A percentile compares a stretch with the other conserved stretches of the same genome.
Evolutionary conservation across 2,888 invertebrate species (phyloP).

Genomic region (Galerucella nymphaeae): DNA sequence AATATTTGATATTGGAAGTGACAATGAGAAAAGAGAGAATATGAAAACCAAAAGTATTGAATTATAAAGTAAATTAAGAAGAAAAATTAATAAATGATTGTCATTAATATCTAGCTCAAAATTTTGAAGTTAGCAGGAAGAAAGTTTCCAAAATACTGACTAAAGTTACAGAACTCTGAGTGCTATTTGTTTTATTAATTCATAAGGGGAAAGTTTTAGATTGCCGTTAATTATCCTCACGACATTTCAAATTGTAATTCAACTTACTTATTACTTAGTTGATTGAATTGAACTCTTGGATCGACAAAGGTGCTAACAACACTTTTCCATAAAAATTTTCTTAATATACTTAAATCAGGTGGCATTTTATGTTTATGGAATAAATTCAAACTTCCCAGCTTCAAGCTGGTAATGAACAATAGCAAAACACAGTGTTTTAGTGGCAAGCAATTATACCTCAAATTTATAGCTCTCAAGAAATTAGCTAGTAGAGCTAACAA

Average conservation of each 20-base stretch:
- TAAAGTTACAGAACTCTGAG: slow-evolving; percentile 15
- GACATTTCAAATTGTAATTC: neutral
- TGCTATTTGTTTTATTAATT: slow-evolving; percentile 31
- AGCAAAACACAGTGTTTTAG: slow-evolving; percentile 8
- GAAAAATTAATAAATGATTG: neutral
- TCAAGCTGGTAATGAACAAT: slow-evolving; percentile 5
- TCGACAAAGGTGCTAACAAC: neutral
- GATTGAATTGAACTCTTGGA: neutral
- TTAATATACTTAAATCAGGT: no score
- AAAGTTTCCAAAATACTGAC: slow-evolving; percentile 6
- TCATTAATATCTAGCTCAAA: neutral
- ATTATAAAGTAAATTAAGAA: neutral
- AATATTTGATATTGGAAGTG: no score
- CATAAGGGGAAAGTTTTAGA: slow-evolving; percentile 16
- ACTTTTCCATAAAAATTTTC: neutral
- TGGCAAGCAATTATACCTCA: slow-evolving; percentile 30
- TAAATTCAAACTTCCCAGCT: neutral
- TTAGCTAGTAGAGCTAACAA: slow-evolving; percentile 30
- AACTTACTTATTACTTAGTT: neutral
- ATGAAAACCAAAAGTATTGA: no score
- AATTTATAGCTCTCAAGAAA: slow-evolving; percentile 35
- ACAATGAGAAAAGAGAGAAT: no score
- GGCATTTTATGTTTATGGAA: no score
- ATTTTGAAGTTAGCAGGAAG: neutral
- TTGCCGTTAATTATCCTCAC: slow-evolving; percentile 11